A percentile compares a stretch with the other conserved stretches of the same genome.
These are phyloP conservation scores for Hipparchia sbordonii DNA, from an alignment of 2,888 invertebrate species.

Conservation along the genomic window DNA sequence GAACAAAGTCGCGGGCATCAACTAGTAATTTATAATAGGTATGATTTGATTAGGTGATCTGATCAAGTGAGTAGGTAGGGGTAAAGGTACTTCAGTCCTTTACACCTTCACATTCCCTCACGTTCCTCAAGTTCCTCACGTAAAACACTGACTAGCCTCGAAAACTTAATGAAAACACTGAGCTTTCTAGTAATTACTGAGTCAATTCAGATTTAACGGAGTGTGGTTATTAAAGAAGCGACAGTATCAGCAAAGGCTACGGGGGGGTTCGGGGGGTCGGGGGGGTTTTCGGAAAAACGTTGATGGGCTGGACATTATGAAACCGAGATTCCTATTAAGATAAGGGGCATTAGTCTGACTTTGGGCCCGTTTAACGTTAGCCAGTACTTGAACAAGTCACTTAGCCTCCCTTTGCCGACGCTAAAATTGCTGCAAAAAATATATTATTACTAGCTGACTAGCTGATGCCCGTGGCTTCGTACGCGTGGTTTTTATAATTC, in stretches of 20 bases:
- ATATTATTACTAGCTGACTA: too few species aligned
- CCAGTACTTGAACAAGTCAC: constrained; percentile 31
- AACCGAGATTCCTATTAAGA: constrained; percentile 80
- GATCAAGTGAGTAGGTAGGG: too few species aligned
- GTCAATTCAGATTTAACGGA: constrained; percentile 56
- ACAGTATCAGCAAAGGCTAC: constrained; percentile 62
- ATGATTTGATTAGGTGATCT: too few species aligned
- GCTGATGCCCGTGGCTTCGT: too few species aligned
- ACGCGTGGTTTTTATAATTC: too few species aligned
- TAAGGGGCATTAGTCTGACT: constrained; percentile 75
- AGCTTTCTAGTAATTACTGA: constrained; percentile 45
- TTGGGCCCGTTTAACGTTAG: constrained; percentile 51
- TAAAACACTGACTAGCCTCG: background rate
- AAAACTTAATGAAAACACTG: constrained; percentile 12
- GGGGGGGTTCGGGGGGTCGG: constrained; percentile 56
- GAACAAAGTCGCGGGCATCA: too few species aligned
- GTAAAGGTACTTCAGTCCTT: too few species aligned
- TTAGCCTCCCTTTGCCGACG: background rate
- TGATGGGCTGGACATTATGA: constrained; percentile 79
- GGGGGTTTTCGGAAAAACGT: constrained; percentile 72
- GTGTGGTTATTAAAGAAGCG: constrained; percentile 66
- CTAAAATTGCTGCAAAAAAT: too few species aligned
- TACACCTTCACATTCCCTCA: background rate
- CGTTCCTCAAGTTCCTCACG: background rate
- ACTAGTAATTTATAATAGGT: too few species aligned